phyloP scores from a whole-genome alignment of 2,113 vertebrate species.

The Clupea harengus region DNA sequence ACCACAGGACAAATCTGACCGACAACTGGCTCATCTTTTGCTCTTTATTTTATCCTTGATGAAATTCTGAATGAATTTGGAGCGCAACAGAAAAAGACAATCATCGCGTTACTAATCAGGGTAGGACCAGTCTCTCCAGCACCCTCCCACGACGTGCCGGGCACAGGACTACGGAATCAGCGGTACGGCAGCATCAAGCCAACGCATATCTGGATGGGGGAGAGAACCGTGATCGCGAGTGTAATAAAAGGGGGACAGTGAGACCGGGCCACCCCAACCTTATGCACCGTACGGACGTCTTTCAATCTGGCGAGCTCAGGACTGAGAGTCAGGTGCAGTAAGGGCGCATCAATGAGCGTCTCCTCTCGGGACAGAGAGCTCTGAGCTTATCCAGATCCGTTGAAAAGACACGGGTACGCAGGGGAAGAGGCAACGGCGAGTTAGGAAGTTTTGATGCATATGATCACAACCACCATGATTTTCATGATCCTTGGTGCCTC shows the following conservation, averaged over 20 bases:
- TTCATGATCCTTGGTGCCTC: slow-evolving; percentile 99
- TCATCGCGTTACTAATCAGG: slow-evolving; percentile 59
- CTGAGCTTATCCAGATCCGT: slow-evolving; percentile 57
- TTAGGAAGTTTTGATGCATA: slow-evolving; percentile 86
- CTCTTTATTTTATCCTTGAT: slow-evolving; percentile 31
- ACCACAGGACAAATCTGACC: slow-evolving; percentile 36
- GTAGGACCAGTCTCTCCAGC: slow-evolving; percentile 43
- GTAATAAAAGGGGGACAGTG: slow-evolving; percentile 36
- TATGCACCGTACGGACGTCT: slow-evolving; percentile 45
- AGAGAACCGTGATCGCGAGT: slow-evolving; percentile 41
- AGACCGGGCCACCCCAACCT: slow-evolving; percentile 46
- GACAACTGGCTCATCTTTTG: slow-evolving; percentile 30
- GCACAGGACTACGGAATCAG: slow-evolving; percentile 22
- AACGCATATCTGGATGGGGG: slow-evolving; percentile 43
- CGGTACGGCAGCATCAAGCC: slow-evolving; percentile 36
- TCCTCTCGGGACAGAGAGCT: slow-evolving; percentile 66
- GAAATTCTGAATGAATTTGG: slow-evolving; percentile 48
- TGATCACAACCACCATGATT: slow-evolving; percentile 99
- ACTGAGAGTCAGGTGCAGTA: slow-evolving; percentile 66
- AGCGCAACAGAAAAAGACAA: slow-evolving; percentile 49
- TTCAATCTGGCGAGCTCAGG: slow-evolving; percentile 55
- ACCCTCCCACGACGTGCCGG: slow-evolving; percentile 12
- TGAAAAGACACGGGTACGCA: slow-evolving; percentile 65
- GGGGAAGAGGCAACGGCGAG: slow-evolving; percentile 69
- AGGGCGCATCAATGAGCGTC: slow-evolving; percentile 74